phyloP scores from a whole-genome alignment of 2,113 vertebrate species.

The Piprites chloris region DNA sequence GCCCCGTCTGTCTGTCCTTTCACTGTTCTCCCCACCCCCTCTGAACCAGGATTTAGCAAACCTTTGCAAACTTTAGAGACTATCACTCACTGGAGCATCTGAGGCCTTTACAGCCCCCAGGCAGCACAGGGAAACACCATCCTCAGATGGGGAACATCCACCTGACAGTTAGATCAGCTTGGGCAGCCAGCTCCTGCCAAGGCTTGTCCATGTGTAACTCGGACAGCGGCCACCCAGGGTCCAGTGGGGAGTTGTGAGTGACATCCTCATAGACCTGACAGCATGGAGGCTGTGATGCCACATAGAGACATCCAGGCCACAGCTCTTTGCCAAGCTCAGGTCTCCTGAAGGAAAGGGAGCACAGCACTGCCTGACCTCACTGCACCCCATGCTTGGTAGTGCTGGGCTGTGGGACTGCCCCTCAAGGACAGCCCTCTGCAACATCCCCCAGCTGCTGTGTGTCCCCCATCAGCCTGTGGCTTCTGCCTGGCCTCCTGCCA shows the following conservation, averaged over 20 bases:
- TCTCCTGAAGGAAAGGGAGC: not conserved
- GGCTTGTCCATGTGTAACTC: accelerated
- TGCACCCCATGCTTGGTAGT: accelerated
- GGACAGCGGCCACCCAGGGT: accelerated
- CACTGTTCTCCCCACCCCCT: not conserved
- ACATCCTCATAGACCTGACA: accelerated
- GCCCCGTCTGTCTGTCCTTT: not conserved
- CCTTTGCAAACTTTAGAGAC: not conserved
- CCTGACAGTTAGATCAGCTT: not conserved
- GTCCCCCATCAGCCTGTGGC: not conserved
- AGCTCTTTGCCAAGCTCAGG: not conserved
- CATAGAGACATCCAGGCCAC: accelerated
- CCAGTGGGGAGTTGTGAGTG: accelerated
- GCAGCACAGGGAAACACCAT: not conserved
- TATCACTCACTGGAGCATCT: not conserved
- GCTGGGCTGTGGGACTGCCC: accelerated
- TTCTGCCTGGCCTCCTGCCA: not conserved
- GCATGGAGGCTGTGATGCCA: accelerated
- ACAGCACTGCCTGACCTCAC: accelerated
- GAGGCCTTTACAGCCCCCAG: not conserved
- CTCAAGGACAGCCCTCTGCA: accelerated
- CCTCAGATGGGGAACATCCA: accelerated
- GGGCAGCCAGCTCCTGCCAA: not conserved
- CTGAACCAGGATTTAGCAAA: not conserved
- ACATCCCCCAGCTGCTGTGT: not conserved